phyloP scores from a whole-genome alignment of 2,797 vertebrate genomes.

The Danio aesculapii region DNA sequence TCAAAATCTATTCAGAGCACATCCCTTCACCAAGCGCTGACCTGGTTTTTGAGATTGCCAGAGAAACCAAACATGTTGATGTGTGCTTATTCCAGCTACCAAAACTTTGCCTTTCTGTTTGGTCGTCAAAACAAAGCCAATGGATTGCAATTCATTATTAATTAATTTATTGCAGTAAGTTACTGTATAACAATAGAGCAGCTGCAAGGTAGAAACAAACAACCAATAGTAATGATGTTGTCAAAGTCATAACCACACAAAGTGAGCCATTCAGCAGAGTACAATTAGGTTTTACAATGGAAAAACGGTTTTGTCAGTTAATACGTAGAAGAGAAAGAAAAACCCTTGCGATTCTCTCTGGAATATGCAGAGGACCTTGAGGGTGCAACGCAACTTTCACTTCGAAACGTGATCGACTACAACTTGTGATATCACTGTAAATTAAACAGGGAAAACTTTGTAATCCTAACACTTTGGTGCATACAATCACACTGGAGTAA shows the following conservation, averaged over 20 bases:
- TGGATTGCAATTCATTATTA: constrained; percentile 5
- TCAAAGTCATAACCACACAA: neutral
- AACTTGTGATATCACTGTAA: too few relatives aligned
- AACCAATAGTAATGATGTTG: neutral
- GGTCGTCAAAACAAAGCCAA: constrained; percentile 18
- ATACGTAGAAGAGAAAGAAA: too few relatives aligned
- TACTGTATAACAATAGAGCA: constrained; percentile 18
- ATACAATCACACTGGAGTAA: too few relatives aligned
- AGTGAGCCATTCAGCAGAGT: neutral
- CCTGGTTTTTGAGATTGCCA: constrained; percentile 18
- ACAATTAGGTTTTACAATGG: neutral
- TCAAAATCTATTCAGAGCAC: constrained; percentile 31
- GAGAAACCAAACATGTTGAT: constrained; percentile 5
- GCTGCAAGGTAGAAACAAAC: constrained; percentile 7
- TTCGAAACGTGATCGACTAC: too few relatives aligned
- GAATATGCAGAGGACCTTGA: too few relatives aligned
- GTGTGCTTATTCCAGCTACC: constrained; percentile 24
- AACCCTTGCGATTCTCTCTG: too few relatives aligned
- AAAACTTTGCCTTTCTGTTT: constrained; percentile 14
- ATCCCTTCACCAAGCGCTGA: constrained; percentile 33
- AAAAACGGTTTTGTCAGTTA: neutral
- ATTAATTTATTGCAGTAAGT: constrained; percentile 14
- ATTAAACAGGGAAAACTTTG: too few relatives aligned
- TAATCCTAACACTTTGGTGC: too few relatives aligned
- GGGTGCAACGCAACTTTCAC: too few relatives aligned